Base-by-base conservation (phyloP, 1,140 invertebrate genomes). In the Aphelinus certus region DNA sequence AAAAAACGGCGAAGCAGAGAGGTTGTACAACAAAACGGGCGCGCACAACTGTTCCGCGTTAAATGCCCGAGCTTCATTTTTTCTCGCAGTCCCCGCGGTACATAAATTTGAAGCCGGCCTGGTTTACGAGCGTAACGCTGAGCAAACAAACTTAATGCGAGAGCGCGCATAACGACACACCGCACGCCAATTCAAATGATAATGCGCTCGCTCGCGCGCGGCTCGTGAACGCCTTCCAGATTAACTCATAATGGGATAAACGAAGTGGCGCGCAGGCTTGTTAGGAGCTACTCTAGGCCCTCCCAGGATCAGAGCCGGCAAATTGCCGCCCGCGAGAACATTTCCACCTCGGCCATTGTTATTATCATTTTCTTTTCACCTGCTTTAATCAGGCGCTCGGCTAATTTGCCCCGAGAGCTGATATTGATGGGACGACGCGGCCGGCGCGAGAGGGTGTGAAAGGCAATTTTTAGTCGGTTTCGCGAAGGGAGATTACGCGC, bases 101-200 rank as follows among this genome's bases (percentile, higher is more conserved):
- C 26, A 26, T 26, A 26, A 26, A 26, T 26, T 26, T 26, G 26
- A 26, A 26, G 26, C 26, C 26, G 26, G 26, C 69, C 69, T 78
- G 74, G 71, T 81, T 81, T 79, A 78, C 71, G 77, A 81, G 77
- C 77, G 71, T 79, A 75, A 79, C 80, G 73, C 72, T 77, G 77
- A 80, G 78, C 78, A 81, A 85, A 83, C 79, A 83, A 80, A 80
- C 80, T 84, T 81, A 80, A 83, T 79, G 79, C 79, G 77, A 76
- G 26, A 26, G 72, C 69, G 72, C 76, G 78, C 68, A 77, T 79
- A 80, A 79, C 78, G 78, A 78, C 80, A 81, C 26, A 26, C 26
- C 26, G 26, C 26, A 26, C 26, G 26, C 79, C 81, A 83, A 83
- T 85, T 83, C 82, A 81, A 80, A 79, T 82, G 81, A 85, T 85